These are phyloP conservation scores for Trichomycterus rosablanca DNA, from an alignment of 2,113 vertebrate genomes.

Conservation along the genomic window DNA sequence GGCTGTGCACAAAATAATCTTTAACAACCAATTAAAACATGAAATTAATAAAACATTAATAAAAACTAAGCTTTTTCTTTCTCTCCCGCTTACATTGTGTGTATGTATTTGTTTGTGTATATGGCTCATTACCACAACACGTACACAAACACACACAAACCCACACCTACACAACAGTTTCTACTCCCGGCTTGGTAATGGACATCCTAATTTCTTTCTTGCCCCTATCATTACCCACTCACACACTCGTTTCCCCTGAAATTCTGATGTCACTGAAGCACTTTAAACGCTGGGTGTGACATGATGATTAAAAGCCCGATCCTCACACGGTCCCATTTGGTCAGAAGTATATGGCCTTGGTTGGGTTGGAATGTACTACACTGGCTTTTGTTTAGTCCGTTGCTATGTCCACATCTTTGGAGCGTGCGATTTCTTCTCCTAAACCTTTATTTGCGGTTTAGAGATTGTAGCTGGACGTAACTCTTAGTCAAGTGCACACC, in stretches of 20 bases:
- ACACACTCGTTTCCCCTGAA: slow-evolving; percentile 6
- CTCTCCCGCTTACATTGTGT: too few relatives aligned
- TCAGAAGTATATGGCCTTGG: slow-evolving; percentile 26
- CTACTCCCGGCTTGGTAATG: slow-evolving; percentile 9
- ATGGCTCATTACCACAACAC: slow-evolving; percentile 1
- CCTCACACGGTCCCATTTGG: slow-evolving; percentile 9
- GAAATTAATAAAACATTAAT: too few relatives aligned
- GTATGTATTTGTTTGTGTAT: too few relatives aligned
- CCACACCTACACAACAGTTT: too few relatives aligned
- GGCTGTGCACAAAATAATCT: slow-evolving; percentile 5
- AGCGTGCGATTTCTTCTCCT: not conserved
- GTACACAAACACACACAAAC: too few relatives aligned
- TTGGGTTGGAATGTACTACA: slow-evolving; percentile 23
- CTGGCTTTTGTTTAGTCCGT: slow-evolving; percentile 27
- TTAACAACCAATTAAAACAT: slow-evolving; percentile 28
- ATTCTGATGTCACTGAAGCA: slow-evolving; percentile 8
- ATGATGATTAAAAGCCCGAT: slow-evolving; percentile 25
- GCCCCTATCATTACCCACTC: slow-evolving; percentile 24
- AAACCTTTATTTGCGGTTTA: not conserved
- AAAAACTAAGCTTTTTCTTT: too few relatives aligned
- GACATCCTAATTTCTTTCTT: slow-evolving; percentile 3
- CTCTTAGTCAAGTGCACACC: too few relatives aligned
- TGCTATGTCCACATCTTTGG: slow-evolving; percentile 19
- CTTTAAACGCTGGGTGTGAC: slow-evolving; percentile 34
- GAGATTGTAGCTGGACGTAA: not conserved